These are phyloP conservation scores for Puma concolor DNA, from an alignment of 2,113 vertebrate genomes.

Conservation along the genomic window DNA sequence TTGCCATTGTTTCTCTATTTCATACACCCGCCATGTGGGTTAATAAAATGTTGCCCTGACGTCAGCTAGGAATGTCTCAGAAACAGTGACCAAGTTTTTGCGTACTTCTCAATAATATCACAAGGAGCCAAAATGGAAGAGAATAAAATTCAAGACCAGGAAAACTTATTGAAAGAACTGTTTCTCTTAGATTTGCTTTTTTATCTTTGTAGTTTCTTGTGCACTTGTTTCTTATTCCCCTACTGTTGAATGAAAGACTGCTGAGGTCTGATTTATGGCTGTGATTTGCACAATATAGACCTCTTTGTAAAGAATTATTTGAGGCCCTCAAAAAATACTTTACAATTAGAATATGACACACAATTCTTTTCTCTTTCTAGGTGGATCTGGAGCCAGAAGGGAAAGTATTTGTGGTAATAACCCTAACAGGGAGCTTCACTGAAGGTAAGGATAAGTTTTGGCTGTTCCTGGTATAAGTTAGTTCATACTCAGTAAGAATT, in stretches of 20 bases:
- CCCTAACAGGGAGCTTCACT: slow-evolving; percentile 93
- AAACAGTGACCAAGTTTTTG: background rate
- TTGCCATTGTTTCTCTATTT: background rate
- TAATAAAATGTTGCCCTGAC: background rate
- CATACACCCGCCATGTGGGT: background rate
- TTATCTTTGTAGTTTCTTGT: background rate
- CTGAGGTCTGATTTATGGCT: background rate
- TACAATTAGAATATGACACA: slow-evolving; percentile 19
- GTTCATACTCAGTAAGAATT: background rate
- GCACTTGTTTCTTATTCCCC: background rate
- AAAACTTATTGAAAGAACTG: background rate
- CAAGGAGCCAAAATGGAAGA: background rate
- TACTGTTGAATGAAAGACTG: background rate
- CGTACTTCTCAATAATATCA: background rate
- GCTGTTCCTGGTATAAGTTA: slow-evolving; percentile 34
- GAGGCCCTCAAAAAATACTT: background rate
- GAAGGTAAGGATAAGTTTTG: slow-evolving; percentile 91
- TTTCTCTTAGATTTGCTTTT: slow-evolving; percentile 29
- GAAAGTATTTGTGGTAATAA: slow-evolving; percentile 93
- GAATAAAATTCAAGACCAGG: background rate
- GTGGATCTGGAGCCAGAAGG: slow-evolving; percentile 98
- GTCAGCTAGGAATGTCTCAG: background rate
- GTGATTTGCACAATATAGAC: background rate
- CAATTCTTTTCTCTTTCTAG: slow-evolving; percentile 83
- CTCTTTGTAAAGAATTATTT: slow-evolving; percentile 14